Percentiles rank a stretch among this genome's conserved stretches.
These are phyloP conservation scores for Sander vitreus DNA, from an alignment of 2,113 vertebrate species.

Conservation along the genomic window DNA sequence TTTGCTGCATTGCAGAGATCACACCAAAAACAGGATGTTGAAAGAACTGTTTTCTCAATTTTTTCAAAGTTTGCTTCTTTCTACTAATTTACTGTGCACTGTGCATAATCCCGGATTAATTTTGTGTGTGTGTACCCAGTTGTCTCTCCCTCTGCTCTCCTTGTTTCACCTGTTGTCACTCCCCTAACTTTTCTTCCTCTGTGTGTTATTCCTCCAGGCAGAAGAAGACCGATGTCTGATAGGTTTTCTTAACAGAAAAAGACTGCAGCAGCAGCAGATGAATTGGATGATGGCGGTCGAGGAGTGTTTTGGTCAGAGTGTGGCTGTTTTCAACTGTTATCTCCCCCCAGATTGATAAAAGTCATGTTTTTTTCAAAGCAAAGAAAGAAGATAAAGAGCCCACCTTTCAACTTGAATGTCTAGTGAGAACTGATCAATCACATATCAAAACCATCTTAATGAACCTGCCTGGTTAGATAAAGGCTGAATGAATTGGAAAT, in stretches of 20 bases:
- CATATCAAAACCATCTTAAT: constrained; percentile 67
- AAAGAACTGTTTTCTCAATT: background rate
- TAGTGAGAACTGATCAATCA: constrained; percentile 45
- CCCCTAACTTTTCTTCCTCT: constrained; percentile 10
- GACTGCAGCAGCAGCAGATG: constrained; percentile 36
- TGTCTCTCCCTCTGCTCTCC: background rate
- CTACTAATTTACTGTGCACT: background rate
- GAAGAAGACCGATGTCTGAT: constrained; percentile 60
- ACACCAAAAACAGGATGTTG: background rate
- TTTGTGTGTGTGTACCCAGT: background rate
- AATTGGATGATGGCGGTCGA: constrained; percentile 29
- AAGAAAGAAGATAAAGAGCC: constrained; percentile 36
- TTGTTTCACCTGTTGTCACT: constrained; percentile 1
- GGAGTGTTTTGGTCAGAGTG: constrained; percentile 20
- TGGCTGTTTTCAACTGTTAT: constrained; percentile 13
- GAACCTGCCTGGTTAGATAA: constrained; percentile 52
- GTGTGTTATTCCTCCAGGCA: constrained; percentile 36
- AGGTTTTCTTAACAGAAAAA: constrained; percentile 40
- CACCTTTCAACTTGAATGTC: constrained; percentile 22
- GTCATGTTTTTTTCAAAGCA: constrained; percentile 23
- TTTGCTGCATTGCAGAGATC: background rate
- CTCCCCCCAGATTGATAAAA: constrained; percentile 14
- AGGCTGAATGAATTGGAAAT: constrained; percentile 33
- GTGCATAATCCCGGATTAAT: background rate
- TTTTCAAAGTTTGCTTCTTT: background rate